A percentile compares a stretch with the other conserved stretches of the same genome.
These are phyloP conservation scores for Agrochola litura DNA, from an alignment of 2,888 invertebrate genomes.

Conservation along the genomic window DNA sequence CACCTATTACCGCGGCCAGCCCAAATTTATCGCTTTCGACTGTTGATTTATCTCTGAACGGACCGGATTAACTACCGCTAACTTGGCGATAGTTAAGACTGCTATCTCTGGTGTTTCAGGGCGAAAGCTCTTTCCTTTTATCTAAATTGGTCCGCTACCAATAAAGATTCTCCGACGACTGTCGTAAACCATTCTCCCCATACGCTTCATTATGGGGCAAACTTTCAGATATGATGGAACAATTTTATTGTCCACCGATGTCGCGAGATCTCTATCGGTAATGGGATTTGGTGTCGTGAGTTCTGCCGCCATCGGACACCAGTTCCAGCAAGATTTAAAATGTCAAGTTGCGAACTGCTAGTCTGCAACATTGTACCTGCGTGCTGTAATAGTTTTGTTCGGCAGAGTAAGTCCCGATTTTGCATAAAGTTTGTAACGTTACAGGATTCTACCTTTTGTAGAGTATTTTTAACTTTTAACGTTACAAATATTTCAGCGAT, in stretches of 20 bases:
- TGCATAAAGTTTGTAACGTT: slow-evolving; percentile 71
- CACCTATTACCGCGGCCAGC: slow-evolving; percentile 88
- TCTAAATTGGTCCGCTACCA: slow-evolving; percentile 91
- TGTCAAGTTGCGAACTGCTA: slow-evolving; percentile 74
- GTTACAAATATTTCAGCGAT: slow-evolving; percentile 44
- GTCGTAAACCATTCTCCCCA: slow-evolving; percentile 90
- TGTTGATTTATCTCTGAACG: slow-evolving; percentile 89
- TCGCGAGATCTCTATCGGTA: slow-evolving; percentile 90
- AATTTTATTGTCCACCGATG: slow-evolving; percentile 90
- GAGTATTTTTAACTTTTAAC: slow-evolving; percentile 57
- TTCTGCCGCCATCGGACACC: slow-evolving; percentile 68
- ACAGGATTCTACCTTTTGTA: slow-evolving; percentile 62
- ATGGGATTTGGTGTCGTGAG: slow-evolving; percentile 83
- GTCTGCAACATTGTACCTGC: slow-evolving; percentile 69
- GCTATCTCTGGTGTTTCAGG: slow-evolving; percentile 90
- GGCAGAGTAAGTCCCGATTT: slow-evolving; percentile 56
- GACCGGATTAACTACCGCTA: slow-evolving; percentile 90
- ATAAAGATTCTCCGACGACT: slow-evolving; percentile 90
- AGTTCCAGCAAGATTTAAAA: slow-evolving; percentile 74
- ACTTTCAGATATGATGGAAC: slow-evolving; percentile 90
- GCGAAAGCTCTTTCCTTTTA: slow-evolving; percentile 90
- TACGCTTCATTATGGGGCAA: slow-evolving; percentile 91
- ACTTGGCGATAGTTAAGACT: slow-evolving; percentile 91
- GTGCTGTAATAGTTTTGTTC: slow-evolving; percentile 54
- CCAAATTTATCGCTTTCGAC: slow-evolving; percentile 88